Evolutionary conservation across 64 coral and sea anemone genomes (phyloP).

Genomic region (Actinia equina): DNA sequence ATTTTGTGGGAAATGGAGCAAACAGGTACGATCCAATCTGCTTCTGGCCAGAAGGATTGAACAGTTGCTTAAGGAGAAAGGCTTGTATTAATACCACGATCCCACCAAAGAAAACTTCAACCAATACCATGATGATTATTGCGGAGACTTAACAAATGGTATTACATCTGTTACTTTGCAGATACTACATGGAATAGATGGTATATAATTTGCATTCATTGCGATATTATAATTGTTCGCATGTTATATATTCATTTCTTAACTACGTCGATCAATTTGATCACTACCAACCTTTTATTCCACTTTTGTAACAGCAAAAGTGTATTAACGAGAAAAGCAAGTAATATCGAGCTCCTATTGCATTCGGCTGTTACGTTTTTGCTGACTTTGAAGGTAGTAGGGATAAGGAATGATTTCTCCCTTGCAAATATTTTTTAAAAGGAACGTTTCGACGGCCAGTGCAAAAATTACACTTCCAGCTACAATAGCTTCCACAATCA

Average conservation of each 20-base stretch:
- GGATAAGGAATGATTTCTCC: constrained; percentile 42
- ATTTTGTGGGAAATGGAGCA: not conserved
- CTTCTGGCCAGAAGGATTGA: not conserved
- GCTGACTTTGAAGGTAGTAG: not conserved
- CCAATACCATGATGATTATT: not conserved
- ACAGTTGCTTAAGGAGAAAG: not conserved
- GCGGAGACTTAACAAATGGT: too few relatives aligned
- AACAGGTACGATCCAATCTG: not conserved
- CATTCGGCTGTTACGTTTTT: not conserved
- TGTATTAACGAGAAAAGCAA: not conserved
- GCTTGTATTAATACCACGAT: not conserved
- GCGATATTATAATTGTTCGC: not conserved
- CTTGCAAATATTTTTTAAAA: constrained; percentile 45
- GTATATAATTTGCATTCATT: not conserved
- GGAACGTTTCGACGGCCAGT: constrained; percentile 15
- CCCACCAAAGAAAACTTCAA: not conserved
- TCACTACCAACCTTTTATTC: too few relatives aligned
- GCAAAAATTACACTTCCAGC: constrained; percentile 16
- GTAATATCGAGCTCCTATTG: not conserved
- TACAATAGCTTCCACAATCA: constrained; percentile 46
- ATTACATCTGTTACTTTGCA: too few relatives aligned
- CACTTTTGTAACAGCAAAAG: too few relatives aligned
- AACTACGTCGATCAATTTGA: not conserved
- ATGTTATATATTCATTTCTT: not conserved
- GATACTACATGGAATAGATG: not conserved